Conservation (phyloP, 2,113 vertebrate genomes). For the Ceyx margarethae region DNA sequence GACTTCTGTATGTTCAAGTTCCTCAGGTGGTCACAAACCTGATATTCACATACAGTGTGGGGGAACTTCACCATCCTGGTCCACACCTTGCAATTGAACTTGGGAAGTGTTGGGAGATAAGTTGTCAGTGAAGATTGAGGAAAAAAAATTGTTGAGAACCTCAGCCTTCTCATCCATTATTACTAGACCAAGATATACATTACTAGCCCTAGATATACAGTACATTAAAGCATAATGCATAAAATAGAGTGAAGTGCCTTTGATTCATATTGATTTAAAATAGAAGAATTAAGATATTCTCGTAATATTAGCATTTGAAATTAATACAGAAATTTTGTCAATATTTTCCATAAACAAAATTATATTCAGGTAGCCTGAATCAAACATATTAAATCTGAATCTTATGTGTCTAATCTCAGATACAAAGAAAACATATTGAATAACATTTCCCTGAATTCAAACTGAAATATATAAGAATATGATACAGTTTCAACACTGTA, state of each 20-base stretch:
- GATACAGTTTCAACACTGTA: neutral
- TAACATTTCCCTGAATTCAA: neutral
- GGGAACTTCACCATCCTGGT: too few relatives aligned
- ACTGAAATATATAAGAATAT: neutral
- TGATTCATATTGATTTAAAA: neutral
- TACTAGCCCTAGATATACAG: neutral
- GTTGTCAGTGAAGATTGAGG: too few relatives aligned
- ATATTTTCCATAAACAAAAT: neutral
- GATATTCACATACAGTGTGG: too few relatives aligned
- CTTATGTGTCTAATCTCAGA: neutral
- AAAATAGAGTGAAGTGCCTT: neutral
- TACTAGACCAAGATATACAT: too few relatives aligned
- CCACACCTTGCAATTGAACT: too few relatives aligned
- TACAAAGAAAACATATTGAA: neutral
- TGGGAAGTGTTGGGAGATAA: too few relatives aligned
- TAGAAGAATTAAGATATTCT: neutral
- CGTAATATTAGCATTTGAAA: neutral
- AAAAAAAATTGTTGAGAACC: too few relatives aligned
- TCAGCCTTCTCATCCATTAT: too few relatives aligned
- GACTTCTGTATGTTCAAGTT: too few relatives aligned
- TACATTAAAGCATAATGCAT: neutral
- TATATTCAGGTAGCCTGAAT: neutral
- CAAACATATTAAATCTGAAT: neutral
- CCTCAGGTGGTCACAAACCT: too few relatives aligned
- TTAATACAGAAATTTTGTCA: neutral